Percentiles rank a stretch among this genome's conserved stretches.
Evolutionary conservation across 2,797 vertebrate species (phyloP).

Genomic region (Siniperca obscura): DNA sequence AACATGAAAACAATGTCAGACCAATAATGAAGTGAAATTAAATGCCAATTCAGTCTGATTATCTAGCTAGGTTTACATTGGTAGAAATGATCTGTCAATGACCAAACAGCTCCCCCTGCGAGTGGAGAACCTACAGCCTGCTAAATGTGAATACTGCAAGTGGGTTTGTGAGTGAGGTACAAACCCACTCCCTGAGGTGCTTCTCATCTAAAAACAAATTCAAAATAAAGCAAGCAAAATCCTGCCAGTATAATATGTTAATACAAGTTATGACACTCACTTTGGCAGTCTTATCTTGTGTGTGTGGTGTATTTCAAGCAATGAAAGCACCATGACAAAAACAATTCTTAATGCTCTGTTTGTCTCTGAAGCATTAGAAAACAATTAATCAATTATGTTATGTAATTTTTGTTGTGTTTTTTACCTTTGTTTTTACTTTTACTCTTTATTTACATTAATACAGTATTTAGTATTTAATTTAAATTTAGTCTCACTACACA

Average conservation of each 20-base stretch:
- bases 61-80: not conserved
- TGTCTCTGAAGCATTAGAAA: constrained; percentile 12
- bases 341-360: constrained; percentile 27
- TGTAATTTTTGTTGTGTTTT: not conserved
- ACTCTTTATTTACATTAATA: not conserved
- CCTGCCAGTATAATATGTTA: constrained; percentile 31
- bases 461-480: constrained; percentile 6
- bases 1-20: not conserved
- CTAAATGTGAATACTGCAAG: constrained; percentile 1
- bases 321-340: constrained; percentile 31
- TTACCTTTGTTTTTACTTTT: not conserved
- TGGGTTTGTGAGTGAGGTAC: constrained; percentile 14
- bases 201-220: constrained; percentile 35
- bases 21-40: constrained; percentile 20
- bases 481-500: not conserved
- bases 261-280: constrained; percentile 14
- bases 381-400: constrained; percentile 32
- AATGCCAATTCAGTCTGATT: not conserved
- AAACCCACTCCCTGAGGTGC: constrained; percentile 15
- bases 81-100: not conserved
- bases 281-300: not conserved
- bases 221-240: constrained; percentile 23
- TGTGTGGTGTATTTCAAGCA: constrained; percentile 13
- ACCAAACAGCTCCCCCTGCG: not conserved
- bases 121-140: constrained; percentile 5